These are phyloP conservation scores for Xylota segnis DNA, from an alignment of 2,888 invertebrate species.

Conservation along the genomic window DNA sequence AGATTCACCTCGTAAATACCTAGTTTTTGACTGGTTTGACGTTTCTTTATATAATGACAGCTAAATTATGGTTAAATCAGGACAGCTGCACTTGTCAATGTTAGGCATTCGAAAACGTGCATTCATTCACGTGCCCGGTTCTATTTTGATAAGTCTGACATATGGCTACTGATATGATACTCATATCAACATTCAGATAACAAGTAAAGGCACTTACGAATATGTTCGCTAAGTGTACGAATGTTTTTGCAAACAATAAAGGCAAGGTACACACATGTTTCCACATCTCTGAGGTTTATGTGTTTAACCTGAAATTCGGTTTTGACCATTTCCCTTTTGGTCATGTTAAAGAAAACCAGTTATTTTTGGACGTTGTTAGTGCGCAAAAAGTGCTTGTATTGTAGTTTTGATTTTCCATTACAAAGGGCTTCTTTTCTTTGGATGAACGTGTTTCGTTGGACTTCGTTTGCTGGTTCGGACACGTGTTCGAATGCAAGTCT, in stretches of 20 bases:
- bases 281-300: constrained; percentile 2
- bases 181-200: background rate
- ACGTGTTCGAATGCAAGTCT: background rate
- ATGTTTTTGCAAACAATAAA: background rate
- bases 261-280: background rate
- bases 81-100: background rate
- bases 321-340: constrained; percentile 3
- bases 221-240: constrained; percentile 3
- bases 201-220: background rate
- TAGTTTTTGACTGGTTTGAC: background rate
- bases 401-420: background rate
- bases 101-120: background rate
- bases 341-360: background rate
- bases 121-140: background rate
- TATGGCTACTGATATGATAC: background rate
- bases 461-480: background rate
- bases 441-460: background rate
- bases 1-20: constrained; percentile 5
- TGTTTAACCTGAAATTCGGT: constrained; percentile 12
- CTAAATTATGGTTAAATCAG: background rate
- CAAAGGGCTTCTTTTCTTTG: constrained; percentile 3
- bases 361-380: background rate
- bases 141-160: background rate
- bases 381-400: background rate
- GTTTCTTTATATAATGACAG: constrained; percentile 11